Evolutionary conservation across 2,797 vertebrate species (phyloP).

Genomic region (Spheniscus humboldti): DNA sequence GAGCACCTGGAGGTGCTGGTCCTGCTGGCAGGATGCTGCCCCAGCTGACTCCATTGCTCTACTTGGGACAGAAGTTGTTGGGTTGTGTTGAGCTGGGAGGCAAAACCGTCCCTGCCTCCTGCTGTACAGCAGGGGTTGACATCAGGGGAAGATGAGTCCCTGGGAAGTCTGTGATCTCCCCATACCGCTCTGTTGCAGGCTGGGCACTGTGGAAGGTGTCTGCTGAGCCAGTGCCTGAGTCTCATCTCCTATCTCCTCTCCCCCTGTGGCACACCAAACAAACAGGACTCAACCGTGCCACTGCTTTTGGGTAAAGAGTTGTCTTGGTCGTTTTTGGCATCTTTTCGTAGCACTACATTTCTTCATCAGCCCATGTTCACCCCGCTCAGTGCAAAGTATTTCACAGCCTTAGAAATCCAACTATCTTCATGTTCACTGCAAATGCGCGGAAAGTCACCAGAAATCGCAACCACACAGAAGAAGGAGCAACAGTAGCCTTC

Average conservation of each 20-base stretch:
- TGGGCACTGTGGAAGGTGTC: not conserved
- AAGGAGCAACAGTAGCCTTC: not conserved
- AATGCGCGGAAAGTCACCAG: not conserved
- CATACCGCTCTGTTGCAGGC: not conserved
- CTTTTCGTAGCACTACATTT: not conserved
- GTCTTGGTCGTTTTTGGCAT: not conserved
- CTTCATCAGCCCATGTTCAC: not conserved
- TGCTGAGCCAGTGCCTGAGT: not conserved
- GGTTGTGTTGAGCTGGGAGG: not conserved
- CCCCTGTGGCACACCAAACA: rapidly evolving
- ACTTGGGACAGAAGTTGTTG: not conserved
- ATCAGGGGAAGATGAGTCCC: not conserved
- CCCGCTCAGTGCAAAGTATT: not conserved
- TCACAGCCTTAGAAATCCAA: not conserved
- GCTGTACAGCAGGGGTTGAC: not conserved
- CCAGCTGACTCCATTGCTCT: not conserved
- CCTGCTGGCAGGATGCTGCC: not conserved
- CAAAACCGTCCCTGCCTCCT: not conserved
- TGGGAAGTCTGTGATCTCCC: not conserved
- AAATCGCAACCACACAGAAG: rapidly evolving
- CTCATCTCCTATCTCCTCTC: not conserved
- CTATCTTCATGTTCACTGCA: not conserved
- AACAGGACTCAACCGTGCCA: not conserved
- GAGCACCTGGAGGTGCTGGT: not conserved
- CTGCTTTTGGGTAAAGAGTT: not conserved